Conservation (phyloP, 2,113 vertebrate species). For the Pseudorectes ferrugineus region DNA sequence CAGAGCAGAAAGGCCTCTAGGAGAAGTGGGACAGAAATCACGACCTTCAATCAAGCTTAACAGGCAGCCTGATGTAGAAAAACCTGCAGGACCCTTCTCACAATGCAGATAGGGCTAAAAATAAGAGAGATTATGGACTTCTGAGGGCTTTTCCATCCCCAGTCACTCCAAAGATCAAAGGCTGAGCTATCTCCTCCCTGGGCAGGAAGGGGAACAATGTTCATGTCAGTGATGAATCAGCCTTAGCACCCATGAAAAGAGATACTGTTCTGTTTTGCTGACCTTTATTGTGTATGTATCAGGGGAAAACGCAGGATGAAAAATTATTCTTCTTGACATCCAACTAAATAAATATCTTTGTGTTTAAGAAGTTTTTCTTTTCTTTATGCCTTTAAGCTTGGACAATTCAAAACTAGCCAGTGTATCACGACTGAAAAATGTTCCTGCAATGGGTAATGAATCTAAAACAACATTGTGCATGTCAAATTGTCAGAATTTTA, state of each 20-base stretch:
- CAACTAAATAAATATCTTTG: slow-evolving; percentile 12
- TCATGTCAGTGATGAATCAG: neutral
- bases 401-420: neutral
- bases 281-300: neutral
- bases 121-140: neutral
- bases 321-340: neutral
- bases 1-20: neutral
- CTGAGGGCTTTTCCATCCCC: neutral
- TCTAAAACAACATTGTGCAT: neutral
- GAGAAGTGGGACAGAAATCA: neutral
- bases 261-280: neutral
- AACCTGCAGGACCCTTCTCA: neutral
- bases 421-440: neutral
- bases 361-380: slow-evolving; percentile 8
- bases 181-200: neutral
- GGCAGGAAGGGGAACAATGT: neutral
- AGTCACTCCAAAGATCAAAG: neutral
- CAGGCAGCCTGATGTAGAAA: neutral
- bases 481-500: neutral
- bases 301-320: neutral
- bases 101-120: neutral
- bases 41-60: neutral
- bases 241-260: neutral
- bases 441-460: neutral
- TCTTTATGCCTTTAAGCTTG: neutral